Conservation (phyloP, 1,140 invertebrate species). For the Tetragnatha versicolor region DNA sequence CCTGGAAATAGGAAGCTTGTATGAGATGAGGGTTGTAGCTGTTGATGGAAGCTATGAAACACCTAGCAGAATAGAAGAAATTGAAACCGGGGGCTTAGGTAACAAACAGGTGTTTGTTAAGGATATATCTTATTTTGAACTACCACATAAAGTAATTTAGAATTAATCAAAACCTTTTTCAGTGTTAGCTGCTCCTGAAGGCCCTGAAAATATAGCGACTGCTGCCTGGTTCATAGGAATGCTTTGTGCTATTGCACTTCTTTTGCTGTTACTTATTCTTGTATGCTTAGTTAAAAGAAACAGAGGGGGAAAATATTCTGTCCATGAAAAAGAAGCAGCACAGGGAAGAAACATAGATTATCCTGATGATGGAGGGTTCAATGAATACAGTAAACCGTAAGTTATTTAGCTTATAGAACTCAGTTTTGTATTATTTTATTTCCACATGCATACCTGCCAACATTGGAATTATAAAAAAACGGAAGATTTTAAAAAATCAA, state of each 20-base stretch:
- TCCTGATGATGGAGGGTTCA: conserved; percentile 85
- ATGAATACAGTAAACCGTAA: conserved; percentile 93
- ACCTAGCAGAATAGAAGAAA: conserved; percentile 76
- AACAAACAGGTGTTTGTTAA: too few relatives aligned
- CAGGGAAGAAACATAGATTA: conserved; percentile 86
- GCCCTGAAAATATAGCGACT: conserved; percentile 48
- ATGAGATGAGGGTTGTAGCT: conserved; percentile 89
- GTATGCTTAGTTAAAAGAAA: conserved; percentile 93
- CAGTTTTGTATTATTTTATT: too few relatives aligned
- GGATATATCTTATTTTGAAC: too few relatives aligned
- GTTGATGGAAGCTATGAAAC: conserved; percentile 84
- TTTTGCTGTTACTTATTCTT: conserved; percentile 89
- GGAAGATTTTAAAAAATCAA: too few relatives aligned
- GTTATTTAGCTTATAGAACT: too few relatives aligned
- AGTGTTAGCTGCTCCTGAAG: conserved; percentile 50
- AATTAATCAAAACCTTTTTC: too few relatives aligned
- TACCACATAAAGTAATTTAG: too few relatives aligned
- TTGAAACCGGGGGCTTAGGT: conserved; percentile 71
- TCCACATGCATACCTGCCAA: too few relatives aligned
- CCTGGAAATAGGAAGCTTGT: conserved; percentile 79
- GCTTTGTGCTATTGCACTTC: conserved; percentile 92
- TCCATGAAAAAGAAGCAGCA: conserved; percentile 91
- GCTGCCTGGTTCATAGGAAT: conserved; percentile 91
- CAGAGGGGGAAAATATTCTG: conserved; percentile 93
- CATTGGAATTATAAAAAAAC: too few relatives aligned